These are phyloP conservation scores for Murina feae DNA, from an alignment of 2,113 vertebrate genomes.

Conservation along the genomic window DNA sequence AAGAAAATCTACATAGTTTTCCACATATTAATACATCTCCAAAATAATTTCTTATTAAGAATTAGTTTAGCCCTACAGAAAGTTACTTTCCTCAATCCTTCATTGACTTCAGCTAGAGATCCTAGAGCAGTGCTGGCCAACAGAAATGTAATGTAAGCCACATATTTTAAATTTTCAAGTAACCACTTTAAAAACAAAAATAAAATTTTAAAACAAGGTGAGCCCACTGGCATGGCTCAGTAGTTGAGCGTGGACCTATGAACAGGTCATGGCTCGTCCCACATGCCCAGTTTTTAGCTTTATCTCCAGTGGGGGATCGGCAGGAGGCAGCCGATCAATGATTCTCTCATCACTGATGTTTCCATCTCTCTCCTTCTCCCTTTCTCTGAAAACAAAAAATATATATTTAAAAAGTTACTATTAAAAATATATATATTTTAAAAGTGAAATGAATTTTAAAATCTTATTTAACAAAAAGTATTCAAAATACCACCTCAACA, in stretches of 20 bases:
- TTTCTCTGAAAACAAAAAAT: too few species aligned
- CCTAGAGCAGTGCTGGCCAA: slow-evolving; percentile 16
- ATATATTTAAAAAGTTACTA: too few species aligned
- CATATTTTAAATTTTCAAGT: slow-evolving; percentile 1
- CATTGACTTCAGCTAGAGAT: slow-evolving; percentile 8
- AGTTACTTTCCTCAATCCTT: slow-evolving; percentile 5
- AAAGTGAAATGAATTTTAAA: background rate
- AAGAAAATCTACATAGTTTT: slow-evolving; percentile 34
- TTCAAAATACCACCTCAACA: background rate
- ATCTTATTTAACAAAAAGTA: slow-evolving; percentile 24
- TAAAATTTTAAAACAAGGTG: background rate
- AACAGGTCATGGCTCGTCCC: too few species aligned
- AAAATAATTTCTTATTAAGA: slow-evolving; percentile 15
- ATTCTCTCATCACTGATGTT: too few species aligned
- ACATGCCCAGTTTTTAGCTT: too few species aligned
- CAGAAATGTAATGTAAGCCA: slow-evolving; percentile 25
- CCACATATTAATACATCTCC: background rate
- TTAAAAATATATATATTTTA: too few species aligned
- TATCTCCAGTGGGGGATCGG: too few species aligned
- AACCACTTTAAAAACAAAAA: background rate
- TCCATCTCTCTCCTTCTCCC: too few species aligned
- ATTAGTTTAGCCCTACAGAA: slow-evolving; percentile 3
- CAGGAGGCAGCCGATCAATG: too few species aligned
- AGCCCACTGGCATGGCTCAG: background rate
- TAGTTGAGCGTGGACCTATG: too few species aligned